These are phyloP conservation scores for Sebastolobus alascanus DNA, from an alignment of 2,797 vertebrate genomes.

Conservation along the genomic window DNA sequence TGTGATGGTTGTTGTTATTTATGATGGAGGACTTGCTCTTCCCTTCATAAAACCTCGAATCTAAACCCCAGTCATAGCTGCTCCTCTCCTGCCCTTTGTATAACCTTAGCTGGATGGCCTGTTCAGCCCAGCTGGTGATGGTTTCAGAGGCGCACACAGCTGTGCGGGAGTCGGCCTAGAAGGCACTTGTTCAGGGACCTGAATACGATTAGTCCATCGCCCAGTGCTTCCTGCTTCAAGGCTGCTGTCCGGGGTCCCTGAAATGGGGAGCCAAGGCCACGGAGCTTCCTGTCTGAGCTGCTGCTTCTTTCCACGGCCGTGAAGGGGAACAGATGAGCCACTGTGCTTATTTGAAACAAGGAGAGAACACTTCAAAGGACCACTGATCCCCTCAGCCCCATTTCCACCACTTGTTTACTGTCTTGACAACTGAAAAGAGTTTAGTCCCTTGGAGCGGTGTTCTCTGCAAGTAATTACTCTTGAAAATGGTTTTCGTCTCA, in stretches of 20 bases:
- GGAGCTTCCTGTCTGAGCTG: slow-evolving; percentile 70
- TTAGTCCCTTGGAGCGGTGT: slow-evolving; percentile 55
- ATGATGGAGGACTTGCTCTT: slow-evolving; percentile 1
- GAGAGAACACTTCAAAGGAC: slow-evolving; percentile 69
- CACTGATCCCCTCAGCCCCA: slow-evolving; percentile 58
- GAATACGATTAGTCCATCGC: slow-evolving; percentile 76
- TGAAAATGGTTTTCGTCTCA: slow-evolving; percentile 27
- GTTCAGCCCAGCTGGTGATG: slow-evolving; percentile 75
- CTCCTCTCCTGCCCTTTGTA: slow-evolving; percentile 58
- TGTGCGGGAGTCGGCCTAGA: slow-evolving; percentile 71
- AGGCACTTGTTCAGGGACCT: slow-evolving; percentile 74
- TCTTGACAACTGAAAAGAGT: slow-evolving; percentile 66
- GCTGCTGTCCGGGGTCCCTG: slow-evolving; percentile 67
- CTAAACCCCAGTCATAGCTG: slow-evolving; percentile 8
- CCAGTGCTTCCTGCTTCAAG: slow-evolving; percentile 69
- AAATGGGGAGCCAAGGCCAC: slow-evolving; percentile 68
- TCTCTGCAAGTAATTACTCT: slow-evolving; percentile 61
- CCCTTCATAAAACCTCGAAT: slow-evolving; percentile 25
- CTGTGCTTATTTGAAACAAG: slow-evolving; percentile 73
- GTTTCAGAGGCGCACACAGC: slow-evolving; percentile 72
- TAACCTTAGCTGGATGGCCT: slow-evolving; percentile 72
- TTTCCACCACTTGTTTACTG: slow-evolving; percentile 74
- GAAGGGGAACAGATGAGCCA: slow-evolving; percentile 61
- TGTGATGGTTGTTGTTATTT: background rate
- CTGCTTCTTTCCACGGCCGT: slow-evolving; percentile 37